Evolutionary conservation across 1,140 invertebrate species (phyloP).

Genomic region (Leptoteleia sp.): DNA sequence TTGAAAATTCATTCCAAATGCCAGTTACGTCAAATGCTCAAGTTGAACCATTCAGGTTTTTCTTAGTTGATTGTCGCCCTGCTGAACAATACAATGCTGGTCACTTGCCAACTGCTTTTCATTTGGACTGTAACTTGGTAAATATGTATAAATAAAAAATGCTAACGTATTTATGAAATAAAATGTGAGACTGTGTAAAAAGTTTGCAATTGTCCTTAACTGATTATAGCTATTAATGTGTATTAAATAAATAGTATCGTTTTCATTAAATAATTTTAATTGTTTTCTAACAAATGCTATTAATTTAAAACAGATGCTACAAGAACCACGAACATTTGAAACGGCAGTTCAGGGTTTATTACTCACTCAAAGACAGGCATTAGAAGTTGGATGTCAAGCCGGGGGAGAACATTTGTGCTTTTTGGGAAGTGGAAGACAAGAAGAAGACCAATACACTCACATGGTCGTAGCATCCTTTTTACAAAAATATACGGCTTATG

Average conservation of each 20-base stretch:
- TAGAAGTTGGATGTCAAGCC: conserved; percentile 92
- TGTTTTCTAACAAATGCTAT: no score
- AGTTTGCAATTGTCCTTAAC: no score
- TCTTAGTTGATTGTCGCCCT: conserved; percentile 93
- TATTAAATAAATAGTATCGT: no score
- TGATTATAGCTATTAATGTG: no score
- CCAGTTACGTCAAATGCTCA: conserved; percentile 78
- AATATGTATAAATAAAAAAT: conserved; percentile 25
- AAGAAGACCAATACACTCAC: conserved; percentile 98
- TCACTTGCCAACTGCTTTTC: conserved; percentile 97
- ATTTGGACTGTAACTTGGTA: conserved; percentile 96
- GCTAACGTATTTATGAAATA: no score
- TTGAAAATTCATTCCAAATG: conserved; percentile 87
- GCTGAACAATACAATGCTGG: conserved; percentile 97
- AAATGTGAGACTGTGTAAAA: no score
- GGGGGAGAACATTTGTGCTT: conserved; percentile 98
- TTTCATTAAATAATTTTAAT: no score
- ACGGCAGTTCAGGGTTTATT: conserved; percentile 97
- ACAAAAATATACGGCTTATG: conserved; percentile 95
- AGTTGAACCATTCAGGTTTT: conserved; percentile 89
- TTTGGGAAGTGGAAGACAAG: conserved; percentile 95
- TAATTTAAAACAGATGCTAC: conserved; percentile 87
- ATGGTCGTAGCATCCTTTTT: conserved; percentile 99
- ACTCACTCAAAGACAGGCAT: conserved; percentile 93
- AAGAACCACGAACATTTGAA: conserved; percentile 95